Conservation (phyloP, 2,797 vertebrate genomes). For the Manis crassicaudata region DNA sequence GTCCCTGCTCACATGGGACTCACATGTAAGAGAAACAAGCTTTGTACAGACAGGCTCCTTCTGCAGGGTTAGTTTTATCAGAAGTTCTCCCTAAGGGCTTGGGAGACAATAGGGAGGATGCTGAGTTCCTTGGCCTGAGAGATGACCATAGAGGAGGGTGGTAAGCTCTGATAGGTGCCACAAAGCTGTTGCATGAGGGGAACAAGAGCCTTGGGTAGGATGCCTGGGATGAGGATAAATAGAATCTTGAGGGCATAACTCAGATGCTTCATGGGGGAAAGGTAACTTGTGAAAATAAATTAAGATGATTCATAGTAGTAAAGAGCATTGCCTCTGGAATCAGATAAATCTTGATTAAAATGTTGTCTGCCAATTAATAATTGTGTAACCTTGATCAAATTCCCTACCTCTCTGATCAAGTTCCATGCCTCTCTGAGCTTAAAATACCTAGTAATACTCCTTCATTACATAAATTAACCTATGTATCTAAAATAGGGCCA, state of each 20-base stretch:
- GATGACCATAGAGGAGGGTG: background rate
- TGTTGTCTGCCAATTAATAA: background rate
- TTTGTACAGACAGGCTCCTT: background rate
- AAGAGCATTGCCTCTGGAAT: background rate
- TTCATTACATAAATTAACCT: background rate
- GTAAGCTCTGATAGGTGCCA: background rate
- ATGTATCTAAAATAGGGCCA: background rate
- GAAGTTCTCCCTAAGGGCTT: background rate
- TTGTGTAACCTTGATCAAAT: background rate
- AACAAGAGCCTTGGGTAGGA: background rate
- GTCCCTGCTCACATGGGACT: background rate
- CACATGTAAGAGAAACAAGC: background rate
- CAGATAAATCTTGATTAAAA: conserved; percentile 21
- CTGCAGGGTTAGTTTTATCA: background rate
- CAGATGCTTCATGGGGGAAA: background rate
- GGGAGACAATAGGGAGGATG: background rate
- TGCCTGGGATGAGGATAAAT: background rate
- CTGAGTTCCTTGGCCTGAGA: background rate
- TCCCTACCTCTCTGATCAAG: background rate
- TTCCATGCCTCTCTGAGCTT: background rate
- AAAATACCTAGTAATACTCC: background rate
- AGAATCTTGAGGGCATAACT: background rate
- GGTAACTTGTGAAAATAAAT: background rate
- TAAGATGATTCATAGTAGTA: background rate
- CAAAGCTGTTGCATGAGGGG: background rate